These are phyloP conservation scores for Fistularia commersonii DNA, from an alignment of 2,797 vertebrate species.

Conservation along the genomic window DNA sequence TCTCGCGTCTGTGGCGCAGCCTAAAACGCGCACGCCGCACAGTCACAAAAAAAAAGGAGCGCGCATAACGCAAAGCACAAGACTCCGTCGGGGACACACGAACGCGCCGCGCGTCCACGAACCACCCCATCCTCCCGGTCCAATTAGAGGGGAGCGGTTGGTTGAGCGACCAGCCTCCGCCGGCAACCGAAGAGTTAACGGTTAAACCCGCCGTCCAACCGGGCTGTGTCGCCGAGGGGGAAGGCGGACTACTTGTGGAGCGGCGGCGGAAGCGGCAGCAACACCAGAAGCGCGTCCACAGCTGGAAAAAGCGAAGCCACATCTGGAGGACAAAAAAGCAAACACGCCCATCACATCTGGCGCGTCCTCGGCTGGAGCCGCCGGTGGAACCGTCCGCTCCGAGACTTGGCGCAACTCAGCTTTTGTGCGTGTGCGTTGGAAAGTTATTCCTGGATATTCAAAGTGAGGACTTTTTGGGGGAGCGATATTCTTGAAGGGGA, in stretches of 20 bases:
- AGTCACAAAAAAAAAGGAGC: too few relatives aligned
- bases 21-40: too few relatives aligned
- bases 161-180: not conserved
- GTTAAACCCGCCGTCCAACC: conserved; percentile 58
- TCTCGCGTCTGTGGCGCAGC: too few relatives aligned
- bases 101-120: too few relatives aligned
- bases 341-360: not conserved
- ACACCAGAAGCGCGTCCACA: conserved; percentile 44
- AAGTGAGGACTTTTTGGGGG: conserved; percentile 7
- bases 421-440: too few relatives aligned
- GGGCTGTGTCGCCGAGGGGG: conserved; percentile 61
- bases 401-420: too few relatives aligned
- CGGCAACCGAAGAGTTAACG: conserved; percentile 68
- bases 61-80: too few relatives aligned
- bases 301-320: conserved; percentile 48
- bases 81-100: too few relatives aligned
- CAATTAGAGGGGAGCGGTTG: too few relatives aligned
- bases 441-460: conserved; percentile 23
- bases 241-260: conserved; percentile 48
- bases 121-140: too few relatives aligned
- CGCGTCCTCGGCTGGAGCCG: too few relatives aligned
- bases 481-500: not conserved
- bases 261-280: conserved; percentile 49
- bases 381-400: too few relatives aligned
- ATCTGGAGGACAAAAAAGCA: conserved; percentile 26